Conservation (phyloP, 1,140 invertebrate species). For the Drosophila willistoni region DNA sequence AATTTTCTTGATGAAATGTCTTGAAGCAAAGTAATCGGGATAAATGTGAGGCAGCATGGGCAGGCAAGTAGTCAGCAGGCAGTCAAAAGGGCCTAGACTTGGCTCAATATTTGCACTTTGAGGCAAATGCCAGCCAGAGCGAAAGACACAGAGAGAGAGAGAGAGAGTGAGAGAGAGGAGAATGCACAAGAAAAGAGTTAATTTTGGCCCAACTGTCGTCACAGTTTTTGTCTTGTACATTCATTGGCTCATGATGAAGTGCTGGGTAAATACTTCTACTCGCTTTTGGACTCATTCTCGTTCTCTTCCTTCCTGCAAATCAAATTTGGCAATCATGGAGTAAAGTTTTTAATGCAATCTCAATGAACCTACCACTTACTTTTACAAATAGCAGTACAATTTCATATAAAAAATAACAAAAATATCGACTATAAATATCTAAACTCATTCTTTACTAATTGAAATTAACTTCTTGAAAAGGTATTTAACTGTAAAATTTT, state of each 20-base stretch:
- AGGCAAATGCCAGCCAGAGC: constrained; percentile 56
- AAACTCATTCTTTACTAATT: no score
- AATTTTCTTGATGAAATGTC: constrained; percentile 51
- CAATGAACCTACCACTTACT: constrained; percentile 2
- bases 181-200: constrained; percentile 42
- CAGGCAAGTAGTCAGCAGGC: constrained; percentile 6
- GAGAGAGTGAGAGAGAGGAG: background rate
- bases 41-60: background rate
- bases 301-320: constrained; percentile 18
- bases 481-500: no score
- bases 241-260: constrained; percentile 62
- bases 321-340: constrained; percentile 63
- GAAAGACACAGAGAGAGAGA: background rate
- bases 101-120: constrained; percentile 71
- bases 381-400: constrained; percentile 2
- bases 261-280: constrained; percentile 56
- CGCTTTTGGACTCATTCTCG: background rate
- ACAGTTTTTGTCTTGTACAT: constrained; percentile 49
- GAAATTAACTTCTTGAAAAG: no score
- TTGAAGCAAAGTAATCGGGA: constrained; percentile 18
- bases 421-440: no score
- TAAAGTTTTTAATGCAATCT: constrained; percentile 65
- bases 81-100: constrained; percentile 38
- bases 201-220: constrained; percentile 53
- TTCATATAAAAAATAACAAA: background rate